Evolutionary conservation across 2,797 vertebrate genomes (phyloP).

Genomic region (Allenopithecus nigroviridis): DNA sequence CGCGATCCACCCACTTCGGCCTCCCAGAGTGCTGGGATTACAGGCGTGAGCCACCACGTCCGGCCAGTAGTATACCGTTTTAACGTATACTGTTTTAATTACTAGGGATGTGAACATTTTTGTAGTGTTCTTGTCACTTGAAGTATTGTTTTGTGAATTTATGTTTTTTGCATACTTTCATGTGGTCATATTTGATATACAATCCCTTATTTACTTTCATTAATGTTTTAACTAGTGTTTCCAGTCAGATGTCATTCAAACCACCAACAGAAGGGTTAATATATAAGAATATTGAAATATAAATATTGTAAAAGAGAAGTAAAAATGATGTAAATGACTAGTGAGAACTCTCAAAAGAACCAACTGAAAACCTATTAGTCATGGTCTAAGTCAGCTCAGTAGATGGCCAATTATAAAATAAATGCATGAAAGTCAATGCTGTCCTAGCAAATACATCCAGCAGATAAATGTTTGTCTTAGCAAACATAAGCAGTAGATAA

Average conservation of each 20-base stretch:
- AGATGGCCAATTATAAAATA: rapidly evolving
- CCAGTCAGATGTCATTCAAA: background rate
- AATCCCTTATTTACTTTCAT: background rate
- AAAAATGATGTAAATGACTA: background rate
- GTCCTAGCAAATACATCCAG: background rate
- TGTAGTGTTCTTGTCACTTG: background rate
- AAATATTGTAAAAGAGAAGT: background rate
- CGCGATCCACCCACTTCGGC: too few species aligned
- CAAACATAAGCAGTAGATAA: background rate
- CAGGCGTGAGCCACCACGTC: too few species aligned
- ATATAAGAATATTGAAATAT: background rate
- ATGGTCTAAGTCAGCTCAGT: background rate
- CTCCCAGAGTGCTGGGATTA: too few species aligned
- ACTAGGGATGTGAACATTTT: background rate
- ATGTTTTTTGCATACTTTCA: background rate
- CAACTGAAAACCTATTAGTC: background rate
- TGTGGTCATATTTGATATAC: background rate
- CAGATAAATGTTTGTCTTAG: background rate
- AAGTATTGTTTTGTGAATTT: background rate
- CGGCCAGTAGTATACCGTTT: background rate
- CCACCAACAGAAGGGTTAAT: background rate
- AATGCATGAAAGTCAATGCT: background rate
- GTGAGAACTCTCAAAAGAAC: background rate
- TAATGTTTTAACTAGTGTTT: background rate
- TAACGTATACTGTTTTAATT: background rate